Evolutionary conservation across 2,113 vertebrate genomes (phyloP), one percentile per base, ranked within the genome.

Genomic region (Uria lomvia): DNA sequence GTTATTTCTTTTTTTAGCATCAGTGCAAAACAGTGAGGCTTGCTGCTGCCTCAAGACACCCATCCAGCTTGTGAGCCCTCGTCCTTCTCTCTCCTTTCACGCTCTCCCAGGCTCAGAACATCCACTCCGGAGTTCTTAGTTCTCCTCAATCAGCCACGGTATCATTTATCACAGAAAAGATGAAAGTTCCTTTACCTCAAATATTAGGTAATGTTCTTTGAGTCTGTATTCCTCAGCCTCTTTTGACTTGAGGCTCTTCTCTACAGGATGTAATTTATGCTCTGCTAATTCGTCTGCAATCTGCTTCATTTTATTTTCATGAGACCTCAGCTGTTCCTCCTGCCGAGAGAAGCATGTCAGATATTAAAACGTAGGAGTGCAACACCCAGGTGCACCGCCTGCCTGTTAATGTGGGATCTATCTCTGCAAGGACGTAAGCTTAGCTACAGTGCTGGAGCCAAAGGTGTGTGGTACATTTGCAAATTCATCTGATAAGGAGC

Each of bases 121-220:
- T 32, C 81, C 78, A 70, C 50, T 83, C 74, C 3, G 1, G 15
- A 71, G 56, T 58, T 79, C 88, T 79, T 29, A 81, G 45, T 9
- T 73, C 79, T 75, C 74, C 70, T 84, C 75, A 55, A 43, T 75
- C 84, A 84, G 55, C 47, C 75, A 85, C 26, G 40, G 34, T 38
- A 90, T 38, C 74, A 93, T 95, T 94, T 88, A 84, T 93, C 86
- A 94, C n/a, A 68, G 56, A 76, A 90, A 92, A 94, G 72, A 93
- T 71, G 73, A 76, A 95, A 92, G 52, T 82, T 89, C 65, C 34
- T 98, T 97, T 98, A 99, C 99, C 99, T 99, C 99, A 26, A 99
- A 99, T 22, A 97, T 99, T 97, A 99, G 99, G 98, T 99, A 99
- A 98, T 99, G 99, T 97, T 99, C 99, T 98, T 99, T 99, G 91